Base-by-base conservation (phyloP, 2,888 invertebrate genomes). In the Caenorhabditis sp. region DNA sequence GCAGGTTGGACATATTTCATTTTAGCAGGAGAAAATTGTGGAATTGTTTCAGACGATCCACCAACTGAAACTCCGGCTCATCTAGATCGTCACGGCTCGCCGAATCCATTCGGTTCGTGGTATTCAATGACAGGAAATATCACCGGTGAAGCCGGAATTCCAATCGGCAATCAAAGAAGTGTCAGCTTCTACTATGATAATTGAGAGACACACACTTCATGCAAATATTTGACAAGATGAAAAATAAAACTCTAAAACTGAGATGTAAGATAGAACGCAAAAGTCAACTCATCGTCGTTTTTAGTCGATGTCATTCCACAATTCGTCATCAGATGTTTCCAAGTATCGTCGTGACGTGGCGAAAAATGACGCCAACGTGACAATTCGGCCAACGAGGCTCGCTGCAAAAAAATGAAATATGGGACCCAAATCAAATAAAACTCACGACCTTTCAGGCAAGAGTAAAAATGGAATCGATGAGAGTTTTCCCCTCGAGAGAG, bases 351-450 rank as follows among this genome's bases (percentile, higher is more conserved):
- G 57, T 68, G 58, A 23, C 55, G 58, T 23, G 80, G 78, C 0
- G 77, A 78, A 59, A 76, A 82, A 61, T 82, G 82, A 17, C 80
- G 69, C 82, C 82, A 82, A 17, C 78, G 66, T 63, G 70, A 79
- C 10, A 82, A 69, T 53, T 79, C 79, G 10, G 79, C 78, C 63
- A 82, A 72, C 10, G 82, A 79, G 5, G 76, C 80, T 1, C 62
- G 53, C 79, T 79, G 66, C 21, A 77, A 64, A 31, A 27, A 26
- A 60, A 21, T n/a, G 23, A 50, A n/a, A 49, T 21, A 37, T n/a
- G 43, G 26, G n/a, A n/a, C 57, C 21, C 19, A 10, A 31, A 31
- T 31, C 4, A 6, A 31, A 6, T 31, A n/a, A n/a, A n/a, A n/a
- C n/a, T n/a, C n/a, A n/a, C n/a, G n/a, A n/a, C n/a, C n/a, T n/a